A percentile compares a stretch with the other conserved stretches of the same genome.
Conservation (phyloP, 2,113 vertebrate genomes). For the Furnarius figulus region DNA sequence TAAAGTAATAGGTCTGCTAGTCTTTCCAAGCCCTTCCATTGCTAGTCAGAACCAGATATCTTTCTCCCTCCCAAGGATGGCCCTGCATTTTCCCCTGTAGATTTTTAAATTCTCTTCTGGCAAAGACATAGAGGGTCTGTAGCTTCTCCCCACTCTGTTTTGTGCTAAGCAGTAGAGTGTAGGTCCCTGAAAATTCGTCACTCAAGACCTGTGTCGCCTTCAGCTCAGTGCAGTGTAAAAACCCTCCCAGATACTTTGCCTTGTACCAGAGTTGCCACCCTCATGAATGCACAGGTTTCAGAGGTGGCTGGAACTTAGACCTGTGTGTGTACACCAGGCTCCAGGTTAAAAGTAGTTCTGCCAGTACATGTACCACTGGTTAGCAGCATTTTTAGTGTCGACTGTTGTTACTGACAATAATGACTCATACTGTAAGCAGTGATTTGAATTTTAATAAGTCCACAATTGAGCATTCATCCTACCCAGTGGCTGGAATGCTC, state of each 20-base stretch:
- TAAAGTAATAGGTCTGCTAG: neutral
- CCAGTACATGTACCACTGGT: neutral
- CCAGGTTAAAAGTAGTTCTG: neutral
- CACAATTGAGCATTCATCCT: neutral
- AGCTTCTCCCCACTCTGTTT: neutral
- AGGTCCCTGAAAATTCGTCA: neutral
- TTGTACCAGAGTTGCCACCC: neutral
- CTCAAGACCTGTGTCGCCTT: neutral
- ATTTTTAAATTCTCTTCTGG: neutral
- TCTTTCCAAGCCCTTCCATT: neutral
- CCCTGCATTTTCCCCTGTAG: neutral
- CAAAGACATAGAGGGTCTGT: neutral
- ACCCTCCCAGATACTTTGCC: neutral
- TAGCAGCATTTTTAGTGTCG: neutral
- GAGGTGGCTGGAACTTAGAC: neutral
- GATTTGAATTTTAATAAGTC: neutral
- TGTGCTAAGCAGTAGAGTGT: neutral
- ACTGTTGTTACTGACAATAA: neutral
- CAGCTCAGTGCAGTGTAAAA: neutral
- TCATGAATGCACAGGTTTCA: neutral
- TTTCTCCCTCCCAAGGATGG: neutral
- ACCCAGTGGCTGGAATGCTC: neutral
- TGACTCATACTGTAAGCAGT: neutral
- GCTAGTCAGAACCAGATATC: neutral
- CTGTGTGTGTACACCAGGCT: fast-evolving